Evolutionary conservation across 2,888 invertebrate species (phyloP), one percentile per base, ranked within the genome.

Genomic region (Automeris io): DNA sequence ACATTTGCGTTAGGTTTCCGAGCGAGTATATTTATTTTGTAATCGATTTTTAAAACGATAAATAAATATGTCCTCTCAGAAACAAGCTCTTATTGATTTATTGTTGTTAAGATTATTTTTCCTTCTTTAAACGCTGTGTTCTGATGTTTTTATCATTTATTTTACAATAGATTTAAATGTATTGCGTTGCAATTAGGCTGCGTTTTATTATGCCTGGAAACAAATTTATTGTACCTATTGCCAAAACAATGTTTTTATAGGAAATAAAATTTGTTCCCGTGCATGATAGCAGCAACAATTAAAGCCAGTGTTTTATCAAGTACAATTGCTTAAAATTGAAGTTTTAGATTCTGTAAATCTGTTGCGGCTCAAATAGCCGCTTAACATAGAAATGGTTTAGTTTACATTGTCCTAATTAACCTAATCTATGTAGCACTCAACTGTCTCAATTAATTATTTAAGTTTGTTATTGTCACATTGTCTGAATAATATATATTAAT

Each of bases 391-490:
- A 35, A 29, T 26, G 13, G 23, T 37, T 37, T 31, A 37, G 8
- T 39, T 16, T 39, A 13, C 23, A 22, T 29, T 37, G 32, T 37
- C n/a, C 37, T 16, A 37, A 31, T 32, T 37, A 37, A n/a, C n/a
- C n/a, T n/a, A 37, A 31, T 31, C 16, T 22, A 22, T 66, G 68
- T 77, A 70, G 70, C 58, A 57, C 34, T 40, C 61, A 51, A 66
- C 64, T 78, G 71, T 81, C 78, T 74, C 73, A 68, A 79, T 69
- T 66, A 66, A 73, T 69, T 76, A 58, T 71, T 80, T 85, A 81
- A 79, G 80, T 85, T 87, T 79, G 86, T 87, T 87, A 85, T 70
- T 82, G 85, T 88, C 87, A 87, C 83, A 78, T 87, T 88, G 88
- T 88, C 86, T 82, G 82, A 83, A 82, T 87, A 81, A 86, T 81